phyloP scores from a whole-genome alignment of 2,797 vertebrate genomes.

The Silurus lanzhouensis region DNA sequence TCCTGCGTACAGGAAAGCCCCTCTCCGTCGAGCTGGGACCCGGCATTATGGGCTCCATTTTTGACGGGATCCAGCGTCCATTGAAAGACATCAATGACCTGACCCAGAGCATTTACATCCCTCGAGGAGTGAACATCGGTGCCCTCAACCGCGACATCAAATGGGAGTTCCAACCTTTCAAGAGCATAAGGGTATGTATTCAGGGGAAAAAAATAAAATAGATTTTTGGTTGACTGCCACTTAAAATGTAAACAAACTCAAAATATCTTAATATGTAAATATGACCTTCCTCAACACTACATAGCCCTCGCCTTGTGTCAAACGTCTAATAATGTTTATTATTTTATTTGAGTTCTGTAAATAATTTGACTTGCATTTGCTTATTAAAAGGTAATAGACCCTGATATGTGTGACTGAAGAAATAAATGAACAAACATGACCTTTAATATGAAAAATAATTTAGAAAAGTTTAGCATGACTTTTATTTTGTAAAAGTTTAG shows the following conservation, averaged over 20 bases:
- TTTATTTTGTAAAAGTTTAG: not conserved
- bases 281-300: not conserved
- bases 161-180: constrained; percentile 91
- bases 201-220: not conserved
- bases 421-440: not conserved
- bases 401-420: not conserved
- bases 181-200: constrained; percentile 84
- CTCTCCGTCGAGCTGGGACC: constrained; percentile 96
- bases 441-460: not conserved
- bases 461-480: not conserved
- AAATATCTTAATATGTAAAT: too few species aligned
- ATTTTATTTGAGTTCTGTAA: not conserved
- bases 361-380: not conserved
- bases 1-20: constrained; percentile 95
- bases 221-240: not conserved
- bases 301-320: not conserved
- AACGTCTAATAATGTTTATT: not conserved
- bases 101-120: constrained; percentile 97
- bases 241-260: not conserved
- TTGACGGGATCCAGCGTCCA: constrained; percentile 98
- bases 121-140: constrained; percentile 93
- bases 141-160: constrained; percentile 90
- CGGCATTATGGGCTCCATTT: constrained; percentile 98
- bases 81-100: constrained; percentile 91
- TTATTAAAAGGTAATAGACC: not conserved